Evolutionary conservation across 1,140 invertebrate genomes (phyloP).

Genomic region (Centruroides sculpturatus): DNA sequence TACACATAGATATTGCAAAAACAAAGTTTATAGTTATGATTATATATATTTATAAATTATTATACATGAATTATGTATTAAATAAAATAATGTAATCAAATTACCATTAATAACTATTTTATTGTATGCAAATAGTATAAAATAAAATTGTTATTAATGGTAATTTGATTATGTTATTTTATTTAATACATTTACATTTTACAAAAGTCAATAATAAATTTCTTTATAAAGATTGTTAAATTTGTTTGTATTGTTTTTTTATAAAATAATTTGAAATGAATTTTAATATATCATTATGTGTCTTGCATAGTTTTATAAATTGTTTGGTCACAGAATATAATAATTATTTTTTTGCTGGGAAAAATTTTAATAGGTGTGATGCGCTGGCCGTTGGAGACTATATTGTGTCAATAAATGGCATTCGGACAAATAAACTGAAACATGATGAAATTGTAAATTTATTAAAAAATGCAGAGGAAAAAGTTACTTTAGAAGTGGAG

Average conservation of each 20-base stretch:
- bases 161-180: too few species aligned
- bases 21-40: too few species aligned
- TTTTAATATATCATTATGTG: slow-evolving; percentile 12
- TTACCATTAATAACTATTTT: too few species aligned
- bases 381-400: slow-evolving; percentile 54
- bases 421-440: slow-evolving; percentile 51
- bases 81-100: too few species aligned
- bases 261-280: not conserved
- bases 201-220: too few species aligned
- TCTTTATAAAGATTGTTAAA: not conserved
- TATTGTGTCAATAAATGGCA: slow-evolving; percentile 64
- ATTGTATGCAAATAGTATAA: too few species aligned
- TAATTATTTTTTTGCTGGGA: not conserved
- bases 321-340: not conserved
- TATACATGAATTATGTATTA: too few species aligned
- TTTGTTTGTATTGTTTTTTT: slow-evolving; percentile 9
- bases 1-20: too few species aligned
- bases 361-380: slow-evolving; percentile 31
- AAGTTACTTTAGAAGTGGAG: slow-evolving; percentile 60
- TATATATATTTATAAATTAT: too few species aligned
- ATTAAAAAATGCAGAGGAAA: slow-evolving; percentile 53
- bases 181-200: too few species aligned
- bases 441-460: slow-evolving; percentile 63
- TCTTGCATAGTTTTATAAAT: not conserved
- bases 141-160: too few species aligned